These are phyloP conservation scores for Drosophila carrolli DNA, from an alignment of 1,140 invertebrate genomes.

Conservation along the genomic window DNA sequence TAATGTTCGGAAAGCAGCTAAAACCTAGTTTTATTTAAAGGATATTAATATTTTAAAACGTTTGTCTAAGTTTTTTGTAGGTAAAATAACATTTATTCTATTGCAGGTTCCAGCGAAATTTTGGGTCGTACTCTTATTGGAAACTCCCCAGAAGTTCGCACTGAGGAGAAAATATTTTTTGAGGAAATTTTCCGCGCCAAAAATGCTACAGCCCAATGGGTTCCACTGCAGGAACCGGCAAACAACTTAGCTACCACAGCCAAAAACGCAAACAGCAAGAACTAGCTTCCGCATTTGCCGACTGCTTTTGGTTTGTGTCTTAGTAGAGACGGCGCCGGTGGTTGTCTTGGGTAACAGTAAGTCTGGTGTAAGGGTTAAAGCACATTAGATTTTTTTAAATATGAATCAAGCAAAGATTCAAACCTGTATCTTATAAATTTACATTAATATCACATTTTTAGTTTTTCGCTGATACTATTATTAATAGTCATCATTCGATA, in stretches of 20 bases:
- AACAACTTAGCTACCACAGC: constrained; percentile 57
- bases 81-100: neutral
- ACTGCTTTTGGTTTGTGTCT: constrained; percentile 33
- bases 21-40: no score
- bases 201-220: constrained; percentile 87
- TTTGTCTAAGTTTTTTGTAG: no score
- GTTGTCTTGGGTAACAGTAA: constrained; percentile 18
- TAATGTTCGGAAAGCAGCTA: no score
- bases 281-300: constrained; percentile 46
- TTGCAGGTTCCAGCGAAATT: constrained; percentile 85
- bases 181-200: constrained; percentile 86
- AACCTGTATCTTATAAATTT: neutral
- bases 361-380: neutral
- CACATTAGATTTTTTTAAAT: neutral
- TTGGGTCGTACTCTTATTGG: constrained; percentile 86
- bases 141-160: constrained; percentile 84
- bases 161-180: constrained; percentile 86
- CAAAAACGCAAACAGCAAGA: constrained; percentile 59
- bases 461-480: no score
- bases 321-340: constrained; percentile 1
- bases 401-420: neutral
- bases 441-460: no score
- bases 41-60: no score
- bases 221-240: constrained; percentile 84
- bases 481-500: no score